Conservation (phyloP, 92 coral and sea anemone species). For the Bergia puertoricense region DNA sequence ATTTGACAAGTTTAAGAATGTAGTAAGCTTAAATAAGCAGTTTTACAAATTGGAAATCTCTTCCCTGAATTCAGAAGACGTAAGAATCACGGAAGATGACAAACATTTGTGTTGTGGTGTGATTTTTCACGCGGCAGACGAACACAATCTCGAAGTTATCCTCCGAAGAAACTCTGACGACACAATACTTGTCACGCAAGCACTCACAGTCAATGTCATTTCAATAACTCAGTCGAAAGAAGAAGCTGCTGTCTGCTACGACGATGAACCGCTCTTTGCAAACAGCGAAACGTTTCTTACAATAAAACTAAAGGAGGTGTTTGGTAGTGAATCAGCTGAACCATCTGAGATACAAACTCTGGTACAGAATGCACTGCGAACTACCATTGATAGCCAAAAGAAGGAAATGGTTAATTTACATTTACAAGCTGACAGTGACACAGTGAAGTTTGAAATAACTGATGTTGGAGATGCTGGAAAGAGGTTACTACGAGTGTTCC, state of each 20-base stretch:
- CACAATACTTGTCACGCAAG: too few species aligned
- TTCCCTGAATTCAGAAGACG: background rate
- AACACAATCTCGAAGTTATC: background rate
- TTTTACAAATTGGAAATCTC: background rate
- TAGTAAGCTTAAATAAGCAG: background rate
- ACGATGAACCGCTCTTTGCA: background rate
- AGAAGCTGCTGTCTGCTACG: background rate
- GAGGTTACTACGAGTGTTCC: background rate
- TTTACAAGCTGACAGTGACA: background rate
- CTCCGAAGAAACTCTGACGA: background rate
- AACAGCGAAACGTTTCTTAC: background rate
- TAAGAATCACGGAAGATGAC: background rate
- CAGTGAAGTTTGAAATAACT: background rate
- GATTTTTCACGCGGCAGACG: background rate
- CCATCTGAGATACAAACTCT: background rate
- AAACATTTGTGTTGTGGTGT: background rate
- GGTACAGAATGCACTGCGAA: background rate
- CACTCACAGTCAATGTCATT: too few species aligned
- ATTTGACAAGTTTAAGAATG: background rate
- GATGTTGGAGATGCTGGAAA: slow-evolving; percentile 12
- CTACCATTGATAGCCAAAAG: background rate
- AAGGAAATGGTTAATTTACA: background rate
- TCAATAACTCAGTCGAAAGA: too few species aligned
- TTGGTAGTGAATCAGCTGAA: background rate
- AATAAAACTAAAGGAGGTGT: too few species aligned